A percentile compares a stretch with the other conserved stretches of the same genome.
phyloP scores from a whole-genome alignment of 2,888 invertebrate genomes.

The Neuroscelio doddi region DNA sequence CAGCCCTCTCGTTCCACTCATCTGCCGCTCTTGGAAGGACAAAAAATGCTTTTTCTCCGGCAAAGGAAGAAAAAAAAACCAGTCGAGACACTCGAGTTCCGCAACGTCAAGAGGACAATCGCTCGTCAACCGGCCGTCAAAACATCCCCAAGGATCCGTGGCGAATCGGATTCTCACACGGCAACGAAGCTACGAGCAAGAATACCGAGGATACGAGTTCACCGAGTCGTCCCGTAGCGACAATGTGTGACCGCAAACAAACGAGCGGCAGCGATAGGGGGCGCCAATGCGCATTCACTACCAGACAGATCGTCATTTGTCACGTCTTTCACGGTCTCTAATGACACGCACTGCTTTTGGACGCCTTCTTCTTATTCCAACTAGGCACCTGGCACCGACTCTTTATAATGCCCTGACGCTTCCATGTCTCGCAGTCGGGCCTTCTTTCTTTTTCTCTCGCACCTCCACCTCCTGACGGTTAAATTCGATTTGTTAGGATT shows the following conservation, averaged over 20 bases:
- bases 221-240: conserved; percentile 53
- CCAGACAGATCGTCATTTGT: conserved; percentile 71
- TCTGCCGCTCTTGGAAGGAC: conserved; percentile 22
- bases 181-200: conserved; percentile 29
- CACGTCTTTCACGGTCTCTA: conserved; percentile 70
- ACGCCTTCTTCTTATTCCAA: conserved; percentile 64
- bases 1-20: conserved; percentile 18
- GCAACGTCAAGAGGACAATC: conserved; percentile 58
- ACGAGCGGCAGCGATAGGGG: conserved; percentile 70
- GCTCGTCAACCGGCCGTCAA: conserved; percentile 71
- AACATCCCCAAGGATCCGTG: conserved; percentile 70
- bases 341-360: conserved; percentile 71
- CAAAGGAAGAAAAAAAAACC: conserved; percentile 12
- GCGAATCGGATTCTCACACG: conserved; percentile 66
- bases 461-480: conserved; percentile 57
- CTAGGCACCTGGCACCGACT: conserved; percentile 68
- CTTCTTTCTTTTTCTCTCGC: conserved; percentile 43
- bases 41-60: neutral
- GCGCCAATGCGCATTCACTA: conserved; percentile 69
- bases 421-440: conserved; percentile 45
- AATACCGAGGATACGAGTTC: conserved; percentile 44
- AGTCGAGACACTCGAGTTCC: conserved; percentile 34
- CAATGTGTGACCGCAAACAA: conserved; percentile 72
- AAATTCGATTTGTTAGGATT: conserved; percentile 70
- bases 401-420: conserved; percentile 62